Evolutionary conservation across 1,140 invertebrate genomes (phyloP).

Genomic region (Neuroterus valhalla): DNA sequence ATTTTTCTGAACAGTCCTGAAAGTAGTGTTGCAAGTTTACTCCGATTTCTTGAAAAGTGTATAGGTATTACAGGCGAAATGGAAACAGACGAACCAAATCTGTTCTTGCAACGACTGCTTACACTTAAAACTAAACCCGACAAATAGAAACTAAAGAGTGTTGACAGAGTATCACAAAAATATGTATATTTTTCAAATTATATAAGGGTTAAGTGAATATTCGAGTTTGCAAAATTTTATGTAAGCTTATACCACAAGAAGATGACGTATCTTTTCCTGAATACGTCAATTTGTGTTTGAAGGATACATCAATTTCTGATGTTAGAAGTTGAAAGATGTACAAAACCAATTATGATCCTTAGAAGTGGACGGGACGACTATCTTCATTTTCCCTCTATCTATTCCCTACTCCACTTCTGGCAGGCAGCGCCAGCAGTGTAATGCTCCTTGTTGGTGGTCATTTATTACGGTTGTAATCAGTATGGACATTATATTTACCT

Average conservation of each 20-base stretch:
- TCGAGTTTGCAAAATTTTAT: neutral
- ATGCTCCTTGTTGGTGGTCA: too few species aligned
- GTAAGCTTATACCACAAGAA: neutral
- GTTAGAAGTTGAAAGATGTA: too few species aligned
- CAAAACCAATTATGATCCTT: too few species aligned
- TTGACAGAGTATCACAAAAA: neutral
- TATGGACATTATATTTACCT: too few species aligned
- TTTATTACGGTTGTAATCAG: too few species aligned
- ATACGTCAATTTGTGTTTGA: too few species aligned
- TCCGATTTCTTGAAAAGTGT: conserved; percentile 47
- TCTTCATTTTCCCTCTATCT: too few species aligned
- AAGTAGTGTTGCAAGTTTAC: conserved; percentile 32
- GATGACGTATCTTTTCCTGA: too few species aligned
- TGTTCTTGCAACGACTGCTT: neutral
- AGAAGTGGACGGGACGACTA: too few species aligned
- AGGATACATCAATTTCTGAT: too few species aligned
- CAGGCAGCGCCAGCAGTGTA: too few species aligned
- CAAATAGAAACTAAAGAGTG: neutral
- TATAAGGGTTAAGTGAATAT: neutral
- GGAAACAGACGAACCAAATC: neutral
- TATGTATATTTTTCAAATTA: conserved; percentile 27
- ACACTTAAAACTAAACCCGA: neutral
- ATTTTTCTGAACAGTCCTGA: conserved; percentile 46
- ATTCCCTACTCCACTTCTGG: too few species aligned
- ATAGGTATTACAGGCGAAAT: conserved; percentile 37